phyloP scores from a whole-genome alignment of 1,140 invertebrate species.

The Camponotus floridanus region DNA sequence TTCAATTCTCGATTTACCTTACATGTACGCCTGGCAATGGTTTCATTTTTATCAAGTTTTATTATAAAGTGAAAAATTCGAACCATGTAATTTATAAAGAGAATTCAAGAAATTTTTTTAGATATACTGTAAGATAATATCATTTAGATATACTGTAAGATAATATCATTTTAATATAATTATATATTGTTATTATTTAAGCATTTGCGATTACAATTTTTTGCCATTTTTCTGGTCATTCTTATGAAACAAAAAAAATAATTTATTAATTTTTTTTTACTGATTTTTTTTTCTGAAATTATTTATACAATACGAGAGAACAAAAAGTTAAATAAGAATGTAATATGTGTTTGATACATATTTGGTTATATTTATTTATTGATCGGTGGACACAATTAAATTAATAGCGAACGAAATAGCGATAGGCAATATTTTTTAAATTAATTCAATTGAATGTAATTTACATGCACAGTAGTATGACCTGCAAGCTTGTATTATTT shows the following conservation, averaged over 20 bases:
- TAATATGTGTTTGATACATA: background rate
- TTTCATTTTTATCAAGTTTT: background rate
- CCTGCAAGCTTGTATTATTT: conserved; percentile 12
- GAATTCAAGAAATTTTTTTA: background rate
- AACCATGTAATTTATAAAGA: background rate
- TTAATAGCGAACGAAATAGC: conserved; percentile 37
- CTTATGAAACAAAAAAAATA: background rate
- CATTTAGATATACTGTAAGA: conserved; percentile 1
- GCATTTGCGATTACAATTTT: conserved; percentile 1
- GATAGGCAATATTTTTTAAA: background rate
- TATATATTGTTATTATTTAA: conserved; percentile 15
- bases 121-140: background rate
- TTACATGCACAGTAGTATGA: background rate
- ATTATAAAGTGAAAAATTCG: background rate
- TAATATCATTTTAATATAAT: background rate
- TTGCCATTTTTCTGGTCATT: background rate
- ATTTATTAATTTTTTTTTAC: background rate
- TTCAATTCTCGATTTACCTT: conserved; percentile 22
- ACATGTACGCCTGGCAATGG: background rate
- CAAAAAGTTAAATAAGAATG: background rate
- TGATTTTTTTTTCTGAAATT: background rate
- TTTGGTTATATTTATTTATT: conserved; percentile 44
- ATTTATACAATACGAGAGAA: background rate
- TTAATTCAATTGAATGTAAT: background rate
- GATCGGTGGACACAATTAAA: conserved; percentile 39